phyloP scores from a whole-genome alignment of 2,888 invertebrate genomes.

The Nasonia oneida region DNA sequence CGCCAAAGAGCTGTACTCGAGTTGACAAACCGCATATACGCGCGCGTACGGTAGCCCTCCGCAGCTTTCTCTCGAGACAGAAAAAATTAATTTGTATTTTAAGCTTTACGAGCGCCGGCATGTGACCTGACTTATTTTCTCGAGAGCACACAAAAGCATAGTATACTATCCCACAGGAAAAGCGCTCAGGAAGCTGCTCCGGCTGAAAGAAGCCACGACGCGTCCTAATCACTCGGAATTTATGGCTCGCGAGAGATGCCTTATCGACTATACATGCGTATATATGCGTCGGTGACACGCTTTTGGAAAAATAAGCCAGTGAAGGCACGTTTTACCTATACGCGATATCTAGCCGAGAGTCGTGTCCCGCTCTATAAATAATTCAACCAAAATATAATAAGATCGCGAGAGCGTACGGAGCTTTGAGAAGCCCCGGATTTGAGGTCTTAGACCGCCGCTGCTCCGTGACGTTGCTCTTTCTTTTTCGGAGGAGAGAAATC shows the following conservation, averaged over 20 bases:
- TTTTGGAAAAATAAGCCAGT: slow-evolving; percentile 18
- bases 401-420: slow-evolving; percentile 39
- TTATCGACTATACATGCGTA: slow-evolving; percentile 29
- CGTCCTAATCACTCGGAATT: slow-evolving; percentile 56
- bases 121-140: slow-evolving; percentile 4
- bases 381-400: slow-evolving; percentile 76
- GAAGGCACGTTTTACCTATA: slow-evolving; percentile 60
- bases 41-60: neutral
- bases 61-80: neutral
- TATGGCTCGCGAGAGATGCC: slow-evolving; percentile 44
- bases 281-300: slow-evolving; percentile 22
- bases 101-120: slow-evolving; percentile 44
- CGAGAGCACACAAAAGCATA: slow-evolving; percentile 19
- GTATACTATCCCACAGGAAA: slow-evolving; percentile 32
- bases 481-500: slow-evolving; percentile 51
- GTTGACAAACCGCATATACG: neutral
- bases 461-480: slow-evolving; percentile 23
- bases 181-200: slow-evolving; percentile 17
- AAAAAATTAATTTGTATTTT: slow-evolving; percentile 55
- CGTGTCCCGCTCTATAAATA: slow-evolving; percentile 74
- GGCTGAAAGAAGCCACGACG: slow-evolving; percentile 23
- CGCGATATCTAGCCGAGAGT: slow-evolving; percentile 48
- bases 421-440: slow-evolving; percentile 49
- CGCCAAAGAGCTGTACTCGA: neutral
- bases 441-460: slow-evolving; percentile 38